Base-by-base conservation (phyloP, 2,888 invertebrate species). In the Drosophila mayaguana region DNA sequence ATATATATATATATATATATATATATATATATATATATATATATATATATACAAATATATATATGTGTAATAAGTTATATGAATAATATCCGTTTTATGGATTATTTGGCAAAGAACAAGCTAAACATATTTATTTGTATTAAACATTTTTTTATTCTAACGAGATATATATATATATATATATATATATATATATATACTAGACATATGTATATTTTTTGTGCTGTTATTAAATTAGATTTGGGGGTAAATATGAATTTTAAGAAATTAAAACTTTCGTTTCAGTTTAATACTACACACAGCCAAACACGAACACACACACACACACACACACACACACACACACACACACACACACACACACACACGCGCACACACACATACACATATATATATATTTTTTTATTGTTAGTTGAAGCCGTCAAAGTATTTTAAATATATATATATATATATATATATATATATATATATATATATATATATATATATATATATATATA, bases 81-180 rank as follows among this genome's bases (percentile, higher is more conserved):
- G 60, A 82, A 64, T 57, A 56, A 83, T 89, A 84, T 85, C 85
- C 85, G 89, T 86, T 86, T 89, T 86, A 86, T 85, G 85, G 85
- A 86, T 86, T 75, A 75, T 78, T 76, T 81, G 72, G 75, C 75
- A 75, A 74, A 78, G 56, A 81, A 63, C 53, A 75, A 70, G 63
- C 38, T 25, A 61, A 63, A 43, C 62, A 70, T 70, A 79, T 75
- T 75, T 77, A 75, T 75, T 74, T 73, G 56, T 80, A 69, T 76
- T 70, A 59, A 50, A 50, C 46, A 55, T 50, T 53, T 40, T 48
- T 48, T 50, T 63, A 40, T 50, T 51, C 51, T 40, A 62, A 50
- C 42, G 11, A 7, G 7, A 22, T 22, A 28, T 4, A 28, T 57
- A 36, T n/a, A 40, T 16, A 32, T 14, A 43, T 16, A 18, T 4